Evolutionary conservation across 2,888 invertebrate species (phyloP), one percentile per base, ranked within the genome.

Genomic region (Xestia ashworthii): DNA sequence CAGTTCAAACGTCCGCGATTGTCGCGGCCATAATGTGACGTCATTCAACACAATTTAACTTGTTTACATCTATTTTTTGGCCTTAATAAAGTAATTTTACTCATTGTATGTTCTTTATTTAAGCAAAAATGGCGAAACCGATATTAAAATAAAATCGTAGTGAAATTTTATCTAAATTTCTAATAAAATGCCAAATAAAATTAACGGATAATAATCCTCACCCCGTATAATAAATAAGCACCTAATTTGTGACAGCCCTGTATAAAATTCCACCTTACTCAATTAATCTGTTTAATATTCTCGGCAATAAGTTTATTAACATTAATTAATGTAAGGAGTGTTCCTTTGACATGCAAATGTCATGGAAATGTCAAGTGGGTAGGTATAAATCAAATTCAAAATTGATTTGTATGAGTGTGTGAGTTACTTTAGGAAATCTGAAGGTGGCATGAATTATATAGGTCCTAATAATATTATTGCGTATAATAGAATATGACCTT

Each of bases 261-360:
- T 14, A 22, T 12, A 65, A 71, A 58, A 38, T 44, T 3, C 1
- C 11, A n/a, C 19, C n/a, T 44, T 44, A 12, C 50, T 50, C 44
- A 44, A 38, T 81, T 73, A 38, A 53, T 62, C 25, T 60, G 38
- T 53, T 60, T 50, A 66, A 38, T 72, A 85, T 62, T 81, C 69
- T 5, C n/a, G 3, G 25, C 22, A 55, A 25, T 71, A 71, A 81
- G 25, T 85, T 74, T 11, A 74, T 62, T 65, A 25, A 25, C 68
- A 66, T 71, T 76, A 62, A 72, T 80, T 70, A 62, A 58, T n/a
- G 14, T 11, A 5, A 6, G 1, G 8, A 22, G 5, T 12, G 0
- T 22, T 6, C 16, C 14, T 76, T 76, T 73, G 77, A 76, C 5
- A 62, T 76, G 82, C 60, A 74, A 84, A 82, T 83, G 11, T 53